These are phyloP conservation scores for Drosophila azteca DNA, from an alignment of 1,140 invertebrate genomes.

Conservation along the genomic window DNA sequence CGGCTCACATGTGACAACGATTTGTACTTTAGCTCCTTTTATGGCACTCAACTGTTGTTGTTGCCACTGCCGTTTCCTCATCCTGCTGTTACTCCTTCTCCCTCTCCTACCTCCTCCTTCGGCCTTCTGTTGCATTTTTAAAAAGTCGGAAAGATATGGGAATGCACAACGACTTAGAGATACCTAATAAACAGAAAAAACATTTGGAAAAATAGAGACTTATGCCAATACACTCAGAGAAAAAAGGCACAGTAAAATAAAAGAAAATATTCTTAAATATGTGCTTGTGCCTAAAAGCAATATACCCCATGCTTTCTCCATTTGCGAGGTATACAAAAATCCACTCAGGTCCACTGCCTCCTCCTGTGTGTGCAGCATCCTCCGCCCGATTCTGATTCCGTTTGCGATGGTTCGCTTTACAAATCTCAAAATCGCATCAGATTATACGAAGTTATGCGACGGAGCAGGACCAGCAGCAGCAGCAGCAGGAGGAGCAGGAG, in stretches of 20 bases:
- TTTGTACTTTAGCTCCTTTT: constrained; percentile 83
- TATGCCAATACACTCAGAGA: too few relatives aligned
- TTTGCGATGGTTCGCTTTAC: constrained; percentile 29
- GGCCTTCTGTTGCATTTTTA: constrained; percentile 45
- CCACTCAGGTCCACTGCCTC: constrained; percentile 6
- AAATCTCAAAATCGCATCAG: constrained; percentile 79
- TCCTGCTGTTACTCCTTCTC: not conserved
- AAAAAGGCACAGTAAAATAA: too few relatives aligned
- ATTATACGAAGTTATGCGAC: constrained; percentile 64
- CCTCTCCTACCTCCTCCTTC: not conserved
- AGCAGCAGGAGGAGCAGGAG: not conserved
- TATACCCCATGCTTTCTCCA: too few relatives aligned
- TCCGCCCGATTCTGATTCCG: too few relatives aligned
- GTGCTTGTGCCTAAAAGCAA: too few relatives aligned
- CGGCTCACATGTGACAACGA: constrained; percentile 84
- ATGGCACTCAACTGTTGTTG: constrained; percentile 52
- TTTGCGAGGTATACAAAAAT: constrained; percentile 14
- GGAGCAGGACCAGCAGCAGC: constrained; percentile 14
- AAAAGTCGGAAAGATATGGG: too few relatives aligned
- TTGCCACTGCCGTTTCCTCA: not conserved
- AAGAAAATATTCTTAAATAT: too few relatives aligned
- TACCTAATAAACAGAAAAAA: too few relatives aligned
- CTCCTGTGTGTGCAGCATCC: not conserved
- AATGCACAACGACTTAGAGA: too few relatives aligned
- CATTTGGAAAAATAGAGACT: too few relatives aligned